These are phyloP conservation scores for Zaprionus kolodkinae DNA, from an alignment of 1,140 invertebrate species.

Conservation along the genomic window DNA sequence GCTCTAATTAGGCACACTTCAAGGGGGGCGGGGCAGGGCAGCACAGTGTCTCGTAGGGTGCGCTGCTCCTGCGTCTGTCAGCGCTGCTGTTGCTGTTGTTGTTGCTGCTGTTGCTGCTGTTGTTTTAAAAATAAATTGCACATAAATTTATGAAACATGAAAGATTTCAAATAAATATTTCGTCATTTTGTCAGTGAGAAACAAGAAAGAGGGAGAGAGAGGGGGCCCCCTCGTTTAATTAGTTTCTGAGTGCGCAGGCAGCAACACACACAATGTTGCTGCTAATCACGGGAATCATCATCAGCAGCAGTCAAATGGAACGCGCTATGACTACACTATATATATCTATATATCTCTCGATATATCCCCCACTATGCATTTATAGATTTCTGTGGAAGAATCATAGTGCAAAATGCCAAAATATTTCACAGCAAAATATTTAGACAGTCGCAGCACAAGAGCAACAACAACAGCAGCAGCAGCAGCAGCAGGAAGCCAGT, in stretches of 20 bases:
- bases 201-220: neutral
- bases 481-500: slow-evolving; percentile 26
- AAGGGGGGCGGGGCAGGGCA: slow-evolving; percentile 10
- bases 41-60: slow-evolving; percentile 1
- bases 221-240: slow-evolving; percentile 30
- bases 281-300: slow-evolving; percentile 11
- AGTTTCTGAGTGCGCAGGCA: slow-evolving; percentile 21
- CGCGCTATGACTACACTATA: neutral
- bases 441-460: slow-evolving; percentile 23
- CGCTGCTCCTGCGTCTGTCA: slow-evolving; percentile 39
- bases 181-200: slow-evolving; percentile 57
- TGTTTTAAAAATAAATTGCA: slow-evolving; percentile 80
- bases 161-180: slow-evolving; percentile 83
- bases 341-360: neutral
- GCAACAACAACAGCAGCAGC: neutral
- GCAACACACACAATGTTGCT: slow-evolving; percentile 7
- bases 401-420: slow-evolving; percentile 1
- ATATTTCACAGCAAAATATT: slow-evolving; percentile 44
- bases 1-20: slow-evolving; percentile 79
- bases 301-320: slow-evolving; percentile 9
- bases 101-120: slow-evolving; percentile 57
- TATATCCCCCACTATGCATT: neutral
- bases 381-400: slow-evolving; percentile 17
- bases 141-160: slow-evolving; percentile 83
- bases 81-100: slow-evolving; percentile 25